A percentile compares a stretch with the other conserved stretches of the same genome.
Evolutionary conservation across 2,888 invertebrate genomes (phyloP).

Genomic region (Drosophila dives): DNA sequence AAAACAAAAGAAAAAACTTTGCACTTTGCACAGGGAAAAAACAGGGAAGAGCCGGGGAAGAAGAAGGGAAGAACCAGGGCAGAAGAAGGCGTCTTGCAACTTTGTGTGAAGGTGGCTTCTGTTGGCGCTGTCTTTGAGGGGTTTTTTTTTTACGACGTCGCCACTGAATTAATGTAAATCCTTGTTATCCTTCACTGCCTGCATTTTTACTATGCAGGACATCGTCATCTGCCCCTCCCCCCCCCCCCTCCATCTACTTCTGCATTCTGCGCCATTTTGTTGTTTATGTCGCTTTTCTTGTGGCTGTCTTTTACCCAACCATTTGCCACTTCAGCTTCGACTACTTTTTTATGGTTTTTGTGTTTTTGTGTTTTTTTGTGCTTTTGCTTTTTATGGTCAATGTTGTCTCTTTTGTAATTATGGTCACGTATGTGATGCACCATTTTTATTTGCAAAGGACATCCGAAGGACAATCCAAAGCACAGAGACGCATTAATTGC

Average conservation of each 20-base stretch:
- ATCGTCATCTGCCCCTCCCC: background rate
- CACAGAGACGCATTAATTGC: slow-evolving; percentile 60
- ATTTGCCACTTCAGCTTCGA: slow-evolving; percentile 48
- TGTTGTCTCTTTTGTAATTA: slow-evolving; percentile 66
- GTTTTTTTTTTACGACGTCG: slow-evolving; percentile 51
- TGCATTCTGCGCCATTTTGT: slow-evolving; percentile 60
- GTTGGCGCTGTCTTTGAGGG: slow-evolving; percentile 25
- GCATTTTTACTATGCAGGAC: slow-evolving; percentile 54
- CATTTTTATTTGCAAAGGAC: slow-evolving; percentile 57
- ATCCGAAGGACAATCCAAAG: slow-evolving; percentile 27
- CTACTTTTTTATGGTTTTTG: slow-evolving; percentile 48
- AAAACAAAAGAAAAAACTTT: slow-evolving; percentile 26
- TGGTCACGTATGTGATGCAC: slow-evolving; percentile 72
- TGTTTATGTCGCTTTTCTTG: slow-evolving; percentile 48
- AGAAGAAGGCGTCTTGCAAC: slow-evolving; percentile 21
- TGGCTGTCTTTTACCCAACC: slow-evolving; percentile 22
- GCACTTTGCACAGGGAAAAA: slow-evolving; percentile 19
- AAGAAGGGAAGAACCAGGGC: background rate
- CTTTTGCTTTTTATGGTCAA: slow-evolving; percentile 53
- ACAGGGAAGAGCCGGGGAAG: slow-evolving; percentile 7
- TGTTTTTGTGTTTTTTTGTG: slow-evolving; percentile 14
- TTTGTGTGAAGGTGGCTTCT: slow-evolving; percentile 33
- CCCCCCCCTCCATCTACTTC: slow-evolving; percentile 9
- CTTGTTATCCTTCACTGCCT: slow-evolving; percentile 69
- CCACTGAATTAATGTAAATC: slow-evolving; percentile 69